Base-by-base conservation (phyloP, 2,797 vertebrate species). In the Parauchenoglanis punctatus region DNA sequence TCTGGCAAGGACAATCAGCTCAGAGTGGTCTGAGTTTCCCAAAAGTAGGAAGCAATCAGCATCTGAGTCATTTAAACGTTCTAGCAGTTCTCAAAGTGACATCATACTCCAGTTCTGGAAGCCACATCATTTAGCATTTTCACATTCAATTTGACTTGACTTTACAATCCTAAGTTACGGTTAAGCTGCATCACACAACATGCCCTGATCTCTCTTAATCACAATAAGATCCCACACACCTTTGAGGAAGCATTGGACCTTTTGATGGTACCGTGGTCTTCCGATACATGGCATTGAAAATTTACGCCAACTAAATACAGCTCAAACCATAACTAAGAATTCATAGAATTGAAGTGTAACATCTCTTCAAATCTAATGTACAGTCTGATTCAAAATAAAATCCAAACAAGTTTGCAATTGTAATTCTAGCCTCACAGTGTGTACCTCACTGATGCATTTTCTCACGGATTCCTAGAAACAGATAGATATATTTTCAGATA, bases 21-120 rank as follows among this genome's bases (percentile, higher is more conserved):
- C 80, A 81, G 7, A 18, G 58, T 35, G n/a, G 35, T 4, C 12
- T 18, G 18, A 52, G 13, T 54, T 83, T 83, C 65, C 17, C n/a
- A 68, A 52, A 82, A 52, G 3, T 52, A 46, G 15, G n/a, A 67
- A 83, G 80, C 59, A 82, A 82, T 49, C 44, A 81, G 63, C 44
- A 44, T n/a, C 20, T 65, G 15, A 65, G 81, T 82, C 61, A 82
- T 67, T 49, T 52, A 28, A 68, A 68, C 23, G 49, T 68, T 54
- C 81, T 68, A 52, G 20, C 15, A 52, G 40, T 67, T 83, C 61
- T 54, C 11, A 35, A 20, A 31, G 11, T 68, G 44, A 68, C 28
- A 12, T 83, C 1, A 7, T 68, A 31, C 63, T 67, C 17, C 46
- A 52, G 44, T 65, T 82, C 59, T 82, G 40, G 40, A 82, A 65